Evolutionary conservation across 2,113 vertebrate species (phyloP), one percentile per base, ranked within the genome.

Genomic region (Phasianus colchicus): DNA sequence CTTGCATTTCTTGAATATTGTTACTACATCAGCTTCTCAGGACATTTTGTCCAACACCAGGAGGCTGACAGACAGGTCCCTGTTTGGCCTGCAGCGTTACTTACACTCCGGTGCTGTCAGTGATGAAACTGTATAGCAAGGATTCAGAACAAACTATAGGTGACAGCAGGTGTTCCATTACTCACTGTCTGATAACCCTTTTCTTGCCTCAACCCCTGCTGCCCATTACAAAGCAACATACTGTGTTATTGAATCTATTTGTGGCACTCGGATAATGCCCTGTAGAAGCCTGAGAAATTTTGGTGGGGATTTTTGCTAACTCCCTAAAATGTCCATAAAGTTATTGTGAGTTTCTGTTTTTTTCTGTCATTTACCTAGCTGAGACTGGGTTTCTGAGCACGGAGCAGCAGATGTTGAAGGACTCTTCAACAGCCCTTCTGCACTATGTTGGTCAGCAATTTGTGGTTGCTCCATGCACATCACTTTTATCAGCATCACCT

Each of bases 81-180:
- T 61, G 78, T 90, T 97, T 95, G 90, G 66, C 86, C 67, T 57
- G 93, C 71, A 71, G 74, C 64, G 81, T 97, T 95, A 88, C 85
- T 96, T 91, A 94, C 66, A 50, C 85, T 76, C 87, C 83, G 85
- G 61, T 91, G 78, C 92, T 92, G 91, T 96, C 71, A 83, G 60
- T 94, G 96, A 72, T 96, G 96, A 96, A 97, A 97, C 83, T 84
- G 79, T 96, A 95, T 93, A 95, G 96, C 89, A 36, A 19, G 86
- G 80, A 77, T 91, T 95, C 76, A 75, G 8, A 80, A 74, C 16
- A n/a, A 86, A 73, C 95, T 83, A n/a, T 95, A 95, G 93, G 94
- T 93, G 95, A 96, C 87, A 94, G 92, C 93, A 95, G 94, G 86
- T 87, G 84, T 96, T 92, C 86, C 47, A 83, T 96, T 96, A 92